phyloP scores from a whole-genome alignment of 2,888 invertebrate species.

The Ferrisia virgata region DNA sequence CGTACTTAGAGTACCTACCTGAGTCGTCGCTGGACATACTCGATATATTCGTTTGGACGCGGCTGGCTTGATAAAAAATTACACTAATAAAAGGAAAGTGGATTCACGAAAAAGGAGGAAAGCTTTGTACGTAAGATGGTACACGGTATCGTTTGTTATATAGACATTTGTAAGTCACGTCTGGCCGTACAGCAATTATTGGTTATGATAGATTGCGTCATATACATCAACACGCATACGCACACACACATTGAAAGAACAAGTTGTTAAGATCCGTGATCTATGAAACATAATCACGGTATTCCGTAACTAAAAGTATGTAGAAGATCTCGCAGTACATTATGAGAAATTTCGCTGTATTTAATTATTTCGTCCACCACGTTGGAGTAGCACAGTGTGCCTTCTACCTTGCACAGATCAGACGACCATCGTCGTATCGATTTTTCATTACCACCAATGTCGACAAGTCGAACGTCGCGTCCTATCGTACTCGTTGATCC shows the following conservation, averaged over 20 bases:
- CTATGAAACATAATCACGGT: slow-evolving; percentile 33
- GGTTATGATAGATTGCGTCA: slow-evolving; percentile 41
- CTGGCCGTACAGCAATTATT: slow-evolving; percentile 33
- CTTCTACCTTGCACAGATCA: not conserved
- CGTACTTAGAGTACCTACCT: not conserved
- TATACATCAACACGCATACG: not conserved
- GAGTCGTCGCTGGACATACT: too few relatives aligned
- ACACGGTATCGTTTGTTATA: not conserved
- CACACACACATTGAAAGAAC: not conserved
- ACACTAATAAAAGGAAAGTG: slow-evolving; percentile 9
- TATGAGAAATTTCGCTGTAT: slow-evolving; percentile 32
- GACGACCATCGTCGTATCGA: not conserved
- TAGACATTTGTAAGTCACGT: slow-evolving; percentile 35
- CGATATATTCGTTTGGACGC: too few relatives aligned
- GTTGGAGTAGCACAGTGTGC: not conserved
- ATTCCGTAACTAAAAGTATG: slow-evolving; percentile 42
- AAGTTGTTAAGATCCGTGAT: slow-evolving; percentile 41
- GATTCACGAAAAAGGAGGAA: slow-evolving; percentile 9
- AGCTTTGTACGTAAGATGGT: slow-evolving; percentile 25
- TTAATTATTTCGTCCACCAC: not conserved
- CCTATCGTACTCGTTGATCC: not conserved
- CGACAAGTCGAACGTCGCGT: not conserved
- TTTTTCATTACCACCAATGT: slow-evolving; percentile 38
- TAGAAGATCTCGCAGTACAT: slow-evolving; percentile 6
- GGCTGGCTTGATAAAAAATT: not conserved